Evolutionary conservation across 2,888 invertebrate species (phyloP), one percentile per base, ranked within the genome.

Genomic region (Drymonia ruficornis): DNA sequence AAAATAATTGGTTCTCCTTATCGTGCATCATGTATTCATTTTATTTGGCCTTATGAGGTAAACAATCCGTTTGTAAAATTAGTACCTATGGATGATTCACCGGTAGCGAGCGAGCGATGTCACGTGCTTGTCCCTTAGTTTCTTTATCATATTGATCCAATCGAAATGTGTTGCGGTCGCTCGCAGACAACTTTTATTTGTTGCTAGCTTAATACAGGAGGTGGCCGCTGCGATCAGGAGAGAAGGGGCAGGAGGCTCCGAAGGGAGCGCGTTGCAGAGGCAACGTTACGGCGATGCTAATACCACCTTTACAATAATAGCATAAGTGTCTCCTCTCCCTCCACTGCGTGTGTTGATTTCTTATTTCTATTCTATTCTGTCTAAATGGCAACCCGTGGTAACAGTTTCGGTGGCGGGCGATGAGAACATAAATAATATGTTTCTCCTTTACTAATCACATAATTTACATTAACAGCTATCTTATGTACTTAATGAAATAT

Each of bases 191-290:
- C 76, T 78, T 82, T 81, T 77, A 76, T 82, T 82, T 77, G 77
- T 80, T 74, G 74, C 72, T 76, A 74, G 76, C 72, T 73, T 74
- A 73, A 74, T 76, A 78, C 76, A 77, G 82, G 82, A 83, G 83
- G 82, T 81, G 78, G 79, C 76, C 74, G 77, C 62, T 75, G 70
- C 65, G 71, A 72, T 77, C 78, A 75, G 83, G 81, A 81, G 84
- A 81, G 84, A 84, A 71, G 86, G 84, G 86, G 86, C 79, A 80
- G 81, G 87, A 83, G 87, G 86, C 83, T 72, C 83, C 80, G 80
- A 79, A 83, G 86, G 87, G 87, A 84, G 87, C 77, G 78, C 83
- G 80, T 77, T 45, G 73, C 83, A 77, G 76, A 81, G 83, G 82
- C 85, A 85, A 86, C 82, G 81, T 82, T 77, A 81, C 83, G 72